These are phyloP conservation scores for Leucophenga varia DNA, from an alignment of 1,140 invertebrate species.

Conservation along the genomic window DNA sequence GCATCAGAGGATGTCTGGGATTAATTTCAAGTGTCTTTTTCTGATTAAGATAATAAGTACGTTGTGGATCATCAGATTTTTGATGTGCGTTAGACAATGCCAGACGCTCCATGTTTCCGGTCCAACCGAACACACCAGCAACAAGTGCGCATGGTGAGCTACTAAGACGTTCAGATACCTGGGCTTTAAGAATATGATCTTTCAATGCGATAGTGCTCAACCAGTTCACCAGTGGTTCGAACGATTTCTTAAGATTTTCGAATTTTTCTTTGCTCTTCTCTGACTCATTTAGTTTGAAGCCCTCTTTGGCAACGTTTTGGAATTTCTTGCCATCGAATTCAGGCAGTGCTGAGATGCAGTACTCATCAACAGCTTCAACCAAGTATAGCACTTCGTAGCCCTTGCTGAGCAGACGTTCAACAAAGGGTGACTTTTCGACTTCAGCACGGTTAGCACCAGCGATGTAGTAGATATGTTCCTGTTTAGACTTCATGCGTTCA, in stretches of 20 bases:
- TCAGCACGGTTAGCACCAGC: conserved; percentile 87
- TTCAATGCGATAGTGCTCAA: conserved; percentile 83
- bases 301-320: conserved; percentile 99
- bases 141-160: conserved; percentile 95
- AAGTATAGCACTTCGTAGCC: conserved; percentile 97
- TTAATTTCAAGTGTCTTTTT: conserved; percentile 99
- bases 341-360: conserved; percentile 94
- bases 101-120: conserved; percentile 98
- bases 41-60: conserved; percentile 89
- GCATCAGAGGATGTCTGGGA: conserved; percentile 93
- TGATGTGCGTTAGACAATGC: conserved; percentile 96
- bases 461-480: conserved; percentile 95
- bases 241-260: conserved; percentile 78
- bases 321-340: conserved; percentile 99
- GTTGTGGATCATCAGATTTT: conserved; percentile 90
- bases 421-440: conserved; percentile 91
- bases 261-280: conserved; percentile 80
- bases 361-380: conserved; percentile 97
- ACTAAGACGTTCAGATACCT: conserved; percentile 86
- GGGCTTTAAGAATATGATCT: conserved; percentile 80
- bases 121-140: conserved; percentile 97
- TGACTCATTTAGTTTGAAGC: conserved; percentile 83
- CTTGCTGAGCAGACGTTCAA: conserved; percentile 88
- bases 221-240: conserved; percentile 92
- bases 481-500: conserved; percentile 94